These are phyloP conservation scores for Lymantria dispar DNA, from an alignment of 2,888 invertebrate genomes.

Conservation along the genomic window DNA sequence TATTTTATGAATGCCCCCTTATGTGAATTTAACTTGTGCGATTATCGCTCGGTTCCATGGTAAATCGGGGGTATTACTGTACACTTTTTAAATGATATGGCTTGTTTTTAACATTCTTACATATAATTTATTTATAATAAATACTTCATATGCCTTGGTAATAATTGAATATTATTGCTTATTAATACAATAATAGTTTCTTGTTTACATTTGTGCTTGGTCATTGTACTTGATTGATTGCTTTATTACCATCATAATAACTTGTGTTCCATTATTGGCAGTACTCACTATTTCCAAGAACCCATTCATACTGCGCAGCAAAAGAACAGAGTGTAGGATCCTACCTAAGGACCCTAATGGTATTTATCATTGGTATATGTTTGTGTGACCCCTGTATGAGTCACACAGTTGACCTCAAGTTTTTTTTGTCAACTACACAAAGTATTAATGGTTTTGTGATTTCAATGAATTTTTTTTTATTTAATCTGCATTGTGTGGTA, in stretches of 20 bases:
- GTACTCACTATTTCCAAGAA: slow-evolving; percentile 73
- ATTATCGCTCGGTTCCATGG: too few species aligned
- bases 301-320: slow-evolving; percentile 76
- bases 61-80: too few species aligned
- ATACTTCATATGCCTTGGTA: too few species aligned
- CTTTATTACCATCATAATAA: slow-evolving; percentile 35
- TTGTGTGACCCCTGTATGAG: slow-evolving; percentile 23
- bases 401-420: slow-evolving; percentile 21
- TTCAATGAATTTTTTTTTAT: slow-evolving; percentile 24
- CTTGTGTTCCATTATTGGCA: slow-evolving; percentile 56
- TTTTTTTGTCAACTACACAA: slow-evolving; percentile 18
- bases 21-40: too few species aligned
- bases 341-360: slow-evolving; percentile 75
- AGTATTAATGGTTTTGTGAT: slow-evolving; percentile 13
- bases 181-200: too few species aligned
- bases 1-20: too few species aligned
- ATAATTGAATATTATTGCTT: not conserved
- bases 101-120: too few species aligned
- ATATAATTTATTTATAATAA: too few species aligned
- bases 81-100: too few species aligned
- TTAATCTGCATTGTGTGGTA: not conserved
- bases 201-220: too few species aligned
- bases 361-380: slow-evolving; percentile 57
- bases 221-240: slow-evolving; percentile 1
- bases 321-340: slow-evolving; percentile 76